Percentiles rank a stretch among this genome's conserved stretches.
Evolutionary conservation across 1,140 invertebrate species (phyloP).

Genomic region (Pseudomyrmex gracilis): DNA sequence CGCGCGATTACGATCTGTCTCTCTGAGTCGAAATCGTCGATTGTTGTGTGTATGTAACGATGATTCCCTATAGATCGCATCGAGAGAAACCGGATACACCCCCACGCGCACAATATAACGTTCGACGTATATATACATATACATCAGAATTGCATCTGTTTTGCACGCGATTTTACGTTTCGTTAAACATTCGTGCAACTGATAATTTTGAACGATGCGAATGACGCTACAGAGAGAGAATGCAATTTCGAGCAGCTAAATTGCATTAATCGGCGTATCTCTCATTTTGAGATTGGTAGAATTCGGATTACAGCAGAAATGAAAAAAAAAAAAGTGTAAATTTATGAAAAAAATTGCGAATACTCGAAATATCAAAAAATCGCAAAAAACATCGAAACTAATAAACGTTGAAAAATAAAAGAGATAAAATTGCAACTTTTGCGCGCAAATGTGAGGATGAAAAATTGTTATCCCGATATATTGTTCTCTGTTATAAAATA

Average conservation of each 20-base stretch:
- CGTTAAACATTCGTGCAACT: slow-evolving; percentile 49
- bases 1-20: background rate
- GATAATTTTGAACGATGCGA: slow-evolving; percentile 19
- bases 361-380: too few species aligned
- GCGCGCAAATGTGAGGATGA: background rate
- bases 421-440: slow-evolving; percentile 2
- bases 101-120: too few species aligned
- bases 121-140: too few species aligned
- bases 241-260: background rate
- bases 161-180: background rate
- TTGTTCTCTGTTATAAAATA: slow-evolving; percentile 15
- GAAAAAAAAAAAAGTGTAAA: too few species aligned
- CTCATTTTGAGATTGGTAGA: background rate
- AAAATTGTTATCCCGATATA: background rate
- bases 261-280: background rate
- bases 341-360: too few species aligned
- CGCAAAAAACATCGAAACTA: too few species aligned
- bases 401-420: background rate
- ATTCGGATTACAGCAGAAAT: background rate
- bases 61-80: background rate
- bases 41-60: background rate
- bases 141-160: background rate
- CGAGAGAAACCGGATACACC: background rate
- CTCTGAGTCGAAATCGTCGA: background rate
- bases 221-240: background rate